Evolutionary conservation across 2,888 invertebrate genomes (phyloP), one percentile per base, ranked within the genome.

Genomic region (Augochlorella aurata): DNA sequence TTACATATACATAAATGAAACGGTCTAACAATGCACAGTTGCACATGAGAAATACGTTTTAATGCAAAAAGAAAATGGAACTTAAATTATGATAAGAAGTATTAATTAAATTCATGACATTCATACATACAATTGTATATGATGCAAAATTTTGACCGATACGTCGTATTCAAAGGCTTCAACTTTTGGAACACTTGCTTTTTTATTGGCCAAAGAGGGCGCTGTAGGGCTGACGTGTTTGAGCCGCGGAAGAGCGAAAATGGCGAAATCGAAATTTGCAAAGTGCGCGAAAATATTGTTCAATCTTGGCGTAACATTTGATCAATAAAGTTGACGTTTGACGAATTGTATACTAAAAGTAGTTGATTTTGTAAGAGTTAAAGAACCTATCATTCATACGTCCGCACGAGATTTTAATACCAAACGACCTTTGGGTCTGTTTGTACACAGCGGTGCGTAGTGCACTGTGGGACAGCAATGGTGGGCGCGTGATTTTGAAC

Each of bases 401-500:
- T 52, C 49, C 63, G 77, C 76, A 82, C 50, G 44, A 52, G 44
- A 70, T 81, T 86, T 86, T 86, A 82, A 77, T 66, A 74, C 63
- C 50, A 80, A 86, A 83, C 83, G 82, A 89, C 89, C 87, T 90
- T 89, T 90, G 87, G 86, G 87, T 88, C 85, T 90, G 90, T 93
- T 91, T 91, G 89, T 91, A 93, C 90, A 90, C 90, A 87, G 90
- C 90, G 88, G 89, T 89, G 88, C 90, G 90, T 89, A 89, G 87
- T 92, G 93, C 90, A 93, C 88, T 91, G 86, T 93, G 93, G 93
- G 92, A 91, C 89, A 91, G 92, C 90, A 93, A 94, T 94, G 94
- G 94, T 94, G 94, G 94, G 94, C 94, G 94, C 94, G 94, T 94
- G 94, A 94, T 94, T 94, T 94, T 94, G 93, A 94, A 94, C 94